Conservation (phyloP, 2,113 vertebrate genomes). For the Antidorcas marsupialis region DNA sequence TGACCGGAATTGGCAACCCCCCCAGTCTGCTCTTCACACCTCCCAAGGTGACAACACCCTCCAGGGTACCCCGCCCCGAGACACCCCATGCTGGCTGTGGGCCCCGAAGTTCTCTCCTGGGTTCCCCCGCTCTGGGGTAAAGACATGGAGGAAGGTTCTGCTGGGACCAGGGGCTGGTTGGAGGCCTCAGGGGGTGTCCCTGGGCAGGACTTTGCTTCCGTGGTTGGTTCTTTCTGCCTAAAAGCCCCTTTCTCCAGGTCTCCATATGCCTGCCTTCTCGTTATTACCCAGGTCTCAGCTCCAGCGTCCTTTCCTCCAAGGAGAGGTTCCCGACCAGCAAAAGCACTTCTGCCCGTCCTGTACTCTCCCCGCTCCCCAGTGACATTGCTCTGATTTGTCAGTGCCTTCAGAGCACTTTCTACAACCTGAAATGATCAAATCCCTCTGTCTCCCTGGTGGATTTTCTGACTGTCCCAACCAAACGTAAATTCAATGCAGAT, state of each 20-base stretch:
- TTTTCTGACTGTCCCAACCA: background rate
- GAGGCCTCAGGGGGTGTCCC: background rate
- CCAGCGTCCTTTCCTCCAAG: background rate
- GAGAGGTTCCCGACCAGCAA: background rate
- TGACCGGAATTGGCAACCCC: background rate
- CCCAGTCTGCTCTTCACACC: slow-evolving; percentile 52
- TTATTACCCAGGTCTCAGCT: background rate
- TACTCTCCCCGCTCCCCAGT: background rate
- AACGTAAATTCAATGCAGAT: background rate
- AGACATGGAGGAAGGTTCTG: background rate
- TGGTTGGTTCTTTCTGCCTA: background rate
- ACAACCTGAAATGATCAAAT: background rate
- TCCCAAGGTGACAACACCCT: slow-evolving; percentile 59
- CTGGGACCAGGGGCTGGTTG: background rate
- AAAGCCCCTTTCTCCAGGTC: background rate
- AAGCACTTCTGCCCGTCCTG: background rate
- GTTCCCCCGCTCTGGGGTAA: background rate
- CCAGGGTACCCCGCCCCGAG: slow-evolving; percentile 30
- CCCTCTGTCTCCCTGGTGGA: background rate
- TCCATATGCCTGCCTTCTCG: rapidly evolving
- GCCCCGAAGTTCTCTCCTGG: background rate
- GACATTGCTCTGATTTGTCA: background rate
- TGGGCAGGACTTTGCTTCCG: background rate
- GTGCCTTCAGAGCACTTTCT: background rate
- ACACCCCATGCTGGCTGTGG: background rate